Base-by-base conservation (phyloP, 2,888 invertebrate genomes). In the Plagiodera versicolora region DNA sequence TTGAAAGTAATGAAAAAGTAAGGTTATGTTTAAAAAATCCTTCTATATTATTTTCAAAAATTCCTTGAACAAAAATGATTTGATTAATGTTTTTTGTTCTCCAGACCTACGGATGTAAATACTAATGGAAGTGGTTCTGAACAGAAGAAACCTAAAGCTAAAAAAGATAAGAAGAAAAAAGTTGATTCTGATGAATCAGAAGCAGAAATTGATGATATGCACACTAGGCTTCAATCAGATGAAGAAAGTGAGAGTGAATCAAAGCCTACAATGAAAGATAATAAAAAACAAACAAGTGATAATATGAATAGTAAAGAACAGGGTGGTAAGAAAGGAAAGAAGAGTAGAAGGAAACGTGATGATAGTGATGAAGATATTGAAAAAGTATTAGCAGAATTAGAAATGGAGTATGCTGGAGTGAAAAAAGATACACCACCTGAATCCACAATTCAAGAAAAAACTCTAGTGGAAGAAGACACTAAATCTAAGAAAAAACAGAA, bases 321-420 rank as follows among this genome's bases (percentile, higher is more conserved):
- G 61, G 72, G 72, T 57, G 86, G 85, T 17, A 90, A 90, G 77
- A 90, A 90, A 77, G 90, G 91, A 77, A 85, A 87, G 2, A 91
- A 90, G 75, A 90, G 90, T 78, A 80, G 84, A 3, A 88, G 87
- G 74, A 86, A 88, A 74, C 91, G 89, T 81, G 88, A 87, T 67
- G 87, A 89, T 71, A 90, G 90, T 56, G 90, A 90, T 74, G 91
- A 91, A 64, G 93, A 93, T 76, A 81, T 94, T 62, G 93, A 94
- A 73, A 91, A 91, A 79, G 89, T 91, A 62, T 80, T 94, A 64
- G 93, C 92, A 10, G 92, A 94, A 80, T 81, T 94, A 65, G 89
- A 90, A 80, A 83, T 91, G 81, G 93, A 93, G 82, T 90, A 92
- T 80, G 83, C 88, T 52, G 91, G 70, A 19, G 54, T 58, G 45